These are phyloP conservation scores for Diachasma alloeum DNA, from an alignment of 1,140 invertebrate species.

Conservation along the genomic window DNA sequence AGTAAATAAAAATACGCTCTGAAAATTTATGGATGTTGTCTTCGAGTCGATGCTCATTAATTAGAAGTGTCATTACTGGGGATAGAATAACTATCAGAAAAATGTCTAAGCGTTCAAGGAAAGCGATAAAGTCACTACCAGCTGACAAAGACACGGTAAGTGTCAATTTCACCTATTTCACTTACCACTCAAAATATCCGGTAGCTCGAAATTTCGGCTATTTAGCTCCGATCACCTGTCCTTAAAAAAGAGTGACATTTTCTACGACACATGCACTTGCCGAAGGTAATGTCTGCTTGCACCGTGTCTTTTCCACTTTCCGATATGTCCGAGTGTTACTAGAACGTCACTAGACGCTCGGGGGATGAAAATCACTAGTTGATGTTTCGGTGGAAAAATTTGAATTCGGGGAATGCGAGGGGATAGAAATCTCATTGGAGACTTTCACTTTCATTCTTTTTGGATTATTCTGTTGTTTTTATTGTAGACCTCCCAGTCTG, in stretches of 20 bases:
- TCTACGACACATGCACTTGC: conserved; percentile 7
- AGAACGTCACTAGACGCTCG: not conserved
- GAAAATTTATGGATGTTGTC: not conserved
- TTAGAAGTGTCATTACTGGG: not conserved
- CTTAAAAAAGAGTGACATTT: conserved; percentile 50
- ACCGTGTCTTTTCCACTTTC: not conserved
- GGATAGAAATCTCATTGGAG: not conserved
- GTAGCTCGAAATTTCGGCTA: conserved; percentile 27
- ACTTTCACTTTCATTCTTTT: not conserved
- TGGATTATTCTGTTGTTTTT: not conserved
- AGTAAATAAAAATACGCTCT: not conserved
- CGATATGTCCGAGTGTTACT: conserved; percentile 2
- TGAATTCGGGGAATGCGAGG: not conserved
- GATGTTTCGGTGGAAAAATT: not conserved
- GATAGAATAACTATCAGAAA: conserved; percentile 29
- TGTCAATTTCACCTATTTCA: conserved; percentile 16
- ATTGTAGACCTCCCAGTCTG: conserved; percentile 25
- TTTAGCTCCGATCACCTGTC: conserved; percentile 47
- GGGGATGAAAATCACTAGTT: not conserved
- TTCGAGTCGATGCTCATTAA: not conserved
- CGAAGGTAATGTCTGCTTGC: not conserved
- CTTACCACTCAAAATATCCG: conserved; percentile 40
- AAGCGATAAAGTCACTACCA: conserved; percentile 35
- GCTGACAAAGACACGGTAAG: conserved; percentile 38
- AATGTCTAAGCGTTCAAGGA: conserved; percentile 53